These are phyloP conservation scores for Tetraneura akinire DNA, from an alignment of 1,140 invertebrate genomes.

Conservation along the genomic window DNA sequence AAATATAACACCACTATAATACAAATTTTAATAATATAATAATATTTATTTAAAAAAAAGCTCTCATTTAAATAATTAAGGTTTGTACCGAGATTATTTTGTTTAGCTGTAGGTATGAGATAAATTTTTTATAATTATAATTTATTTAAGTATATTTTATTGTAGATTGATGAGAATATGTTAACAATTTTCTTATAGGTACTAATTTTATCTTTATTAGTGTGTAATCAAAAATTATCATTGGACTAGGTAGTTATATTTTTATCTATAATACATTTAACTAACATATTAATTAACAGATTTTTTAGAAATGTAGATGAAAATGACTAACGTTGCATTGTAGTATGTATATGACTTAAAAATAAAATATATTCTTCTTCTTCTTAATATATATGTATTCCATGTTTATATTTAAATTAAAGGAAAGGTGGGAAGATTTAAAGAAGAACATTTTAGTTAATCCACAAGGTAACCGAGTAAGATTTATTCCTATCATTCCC, in stretches of 20 bases:
- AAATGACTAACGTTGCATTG: neutral
- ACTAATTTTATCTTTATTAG: neutral
- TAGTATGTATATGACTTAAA: neutral
- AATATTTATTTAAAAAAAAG: too few relatives aligned
- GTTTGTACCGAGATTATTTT: too few relatives aligned
- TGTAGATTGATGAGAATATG: too few relatives aligned
- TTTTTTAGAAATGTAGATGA: neutral
- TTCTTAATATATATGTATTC: neutral
- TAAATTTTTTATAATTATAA: too few relatives aligned
- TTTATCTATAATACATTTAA: neutral
- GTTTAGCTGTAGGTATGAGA: too few relatives aligned
- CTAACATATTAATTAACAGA: too few relatives aligned
- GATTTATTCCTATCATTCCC: conserved; percentile 39
- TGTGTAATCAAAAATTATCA: too few relatives aligned
- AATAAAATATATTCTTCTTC: neutral
- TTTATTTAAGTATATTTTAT: too few relatives aligned
- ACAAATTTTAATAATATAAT: neutral
- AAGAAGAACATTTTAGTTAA: conserved; percentile 46
- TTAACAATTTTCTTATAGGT: neutral
- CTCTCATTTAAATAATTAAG: too few relatives aligned
- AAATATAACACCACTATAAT: too few relatives aligned
- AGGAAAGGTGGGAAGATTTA: conserved; percentile 49
- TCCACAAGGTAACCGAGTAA: conserved; percentile 36
- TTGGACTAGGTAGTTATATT: neutral
- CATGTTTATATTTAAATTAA: conserved; percentile 21